These are phyloP conservation scores for Hyposmocoma kahamanoa DNA, from an alignment of 1,140 invertebrate species.

Conservation along the genomic window DNA sequence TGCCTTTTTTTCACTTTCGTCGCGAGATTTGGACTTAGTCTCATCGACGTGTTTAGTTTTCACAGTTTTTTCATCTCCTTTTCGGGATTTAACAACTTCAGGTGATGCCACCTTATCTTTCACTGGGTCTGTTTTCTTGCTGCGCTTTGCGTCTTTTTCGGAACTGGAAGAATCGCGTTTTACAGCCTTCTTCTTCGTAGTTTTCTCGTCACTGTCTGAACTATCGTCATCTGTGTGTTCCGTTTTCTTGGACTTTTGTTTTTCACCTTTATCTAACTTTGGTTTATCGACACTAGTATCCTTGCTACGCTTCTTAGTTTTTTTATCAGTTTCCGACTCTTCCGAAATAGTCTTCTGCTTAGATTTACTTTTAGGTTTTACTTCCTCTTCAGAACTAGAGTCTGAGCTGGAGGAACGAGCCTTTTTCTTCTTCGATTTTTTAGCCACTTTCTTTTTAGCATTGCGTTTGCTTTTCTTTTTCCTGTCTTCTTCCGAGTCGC, in stretches of 20 bases:
- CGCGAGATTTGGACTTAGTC: conserved; percentile 41
- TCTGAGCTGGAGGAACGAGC: conserved; percentile 71
- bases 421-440: conserved; percentile 70
- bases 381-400: conserved; percentile 77
- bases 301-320: conserved; percentile 60
- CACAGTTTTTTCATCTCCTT: conserved; percentile 41
- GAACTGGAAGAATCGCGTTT: conserved; percentile 65
- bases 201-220: conserved; percentile 63
- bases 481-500: conserved; percentile 77
- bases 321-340: conserved; percentile 59
- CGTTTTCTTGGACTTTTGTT: conserved; percentile 57
- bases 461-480: conserved; percentile 76
- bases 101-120: conserved; percentile 54
- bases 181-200: conserved; percentile 46
- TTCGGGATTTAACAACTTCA: conserved; percentile 39
- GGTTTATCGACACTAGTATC: conserved; percentile 43
- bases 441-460: conserved; percentile 63
- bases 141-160: conserved; percentile 56
- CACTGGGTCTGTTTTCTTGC: conserved; percentile 40
- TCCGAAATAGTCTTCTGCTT: conserved; percentile 69
- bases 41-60: conserved; percentile 52
- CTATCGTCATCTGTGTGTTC: conserved; percentile 66
- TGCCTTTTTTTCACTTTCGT: conserved; percentile 58
- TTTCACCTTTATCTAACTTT: conserved; percentile 48
- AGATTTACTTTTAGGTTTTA: conserved; percentile 71